Percentiles rank a stretch among this genome's conserved stretches.
Conservation (phyloP, 2,888 invertebrate species). For the Tachina grossa region DNA sequence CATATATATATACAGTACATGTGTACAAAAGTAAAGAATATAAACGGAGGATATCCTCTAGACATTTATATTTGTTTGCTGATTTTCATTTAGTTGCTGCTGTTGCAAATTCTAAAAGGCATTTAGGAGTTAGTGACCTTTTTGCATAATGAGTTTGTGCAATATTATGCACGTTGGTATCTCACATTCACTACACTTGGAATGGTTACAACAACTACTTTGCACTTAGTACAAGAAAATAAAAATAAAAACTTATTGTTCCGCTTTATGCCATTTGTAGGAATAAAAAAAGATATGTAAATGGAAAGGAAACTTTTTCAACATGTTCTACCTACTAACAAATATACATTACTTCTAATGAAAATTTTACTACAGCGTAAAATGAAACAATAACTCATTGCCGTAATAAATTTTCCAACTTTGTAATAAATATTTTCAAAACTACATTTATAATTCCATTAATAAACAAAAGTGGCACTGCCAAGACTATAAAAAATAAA, state of each 20-base stretch:
- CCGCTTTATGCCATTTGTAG: slow-evolving; percentile 4
- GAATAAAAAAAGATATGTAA: background rate
- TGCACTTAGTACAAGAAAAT: slow-evolving; percentile 6
- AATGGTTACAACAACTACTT: slow-evolving; percentile 31
- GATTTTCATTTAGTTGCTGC: slow-evolving; percentile 43
- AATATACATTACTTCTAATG: slow-evolving; percentile 1
- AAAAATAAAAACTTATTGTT: slow-evolving; percentile 14
- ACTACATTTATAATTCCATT: slow-evolving; percentile 60
- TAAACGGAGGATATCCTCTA: slow-evolving; percentile 64
- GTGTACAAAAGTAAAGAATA: background rate
- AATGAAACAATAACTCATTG: slow-evolving; percentile 10
- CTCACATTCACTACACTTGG: slow-evolving; percentile 19
- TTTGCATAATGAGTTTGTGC: slow-evolving; percentile 44
- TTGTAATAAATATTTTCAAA: slow-evolving; percentile 33
- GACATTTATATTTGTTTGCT: slow-evolving; percentile 46
- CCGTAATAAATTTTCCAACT: slow-evolving; percentile 16
- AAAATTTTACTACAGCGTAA: slow-evolving; percentile 20
- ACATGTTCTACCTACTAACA: background rate
- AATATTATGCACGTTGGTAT: slow-evolving; percentile 23
- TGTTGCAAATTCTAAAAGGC: slow-evolving; percentile 54
- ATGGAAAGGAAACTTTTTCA: slow-evolving; percentile 22
- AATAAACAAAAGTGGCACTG: slow-evolving; percentile 51
- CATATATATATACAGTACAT: background rate
- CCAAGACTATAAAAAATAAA: slow-evolving; percentile 27
- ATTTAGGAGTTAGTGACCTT: slow-evolving; percentile 69